Percentiles rank a stretch among this genome's conserved stretches.
phyloP scores from a whole-genome alignment of 2,797 vertebrate species.

The Coreius guichenoti region DNA sequence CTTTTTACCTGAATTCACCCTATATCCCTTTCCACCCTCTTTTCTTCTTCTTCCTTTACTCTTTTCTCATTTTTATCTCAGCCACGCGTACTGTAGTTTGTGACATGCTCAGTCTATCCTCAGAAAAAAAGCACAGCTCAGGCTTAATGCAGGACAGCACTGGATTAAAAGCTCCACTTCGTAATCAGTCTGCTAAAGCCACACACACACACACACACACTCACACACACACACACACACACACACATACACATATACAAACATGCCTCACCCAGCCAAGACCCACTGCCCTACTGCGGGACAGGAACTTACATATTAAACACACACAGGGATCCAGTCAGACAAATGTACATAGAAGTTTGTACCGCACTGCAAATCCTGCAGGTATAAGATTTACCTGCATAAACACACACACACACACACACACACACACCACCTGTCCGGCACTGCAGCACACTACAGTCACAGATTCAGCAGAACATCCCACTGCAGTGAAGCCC shows the following conservation, averaged over 20 bases:
- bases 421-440: conserved; percentile 1
- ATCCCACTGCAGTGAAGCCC: conserved; percentile 30
- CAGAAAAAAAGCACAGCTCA: conserved; percentile 25
- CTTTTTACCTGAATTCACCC: background rate
- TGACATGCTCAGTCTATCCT: background rate
- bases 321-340: conserved; percentile 40
- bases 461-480: conserved; percentile 43
- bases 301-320: conserved; percentile 32
- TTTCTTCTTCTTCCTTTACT: background rate
- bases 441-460: conserved; percentile 35
- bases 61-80: background rate
- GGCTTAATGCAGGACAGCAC: conserved; percentile 49
- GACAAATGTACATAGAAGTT: conserved; percentile 46
- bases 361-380: background rate
- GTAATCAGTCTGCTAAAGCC: conserved; percentile 56
- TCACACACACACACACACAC: conserved; percentile 15
- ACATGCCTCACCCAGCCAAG: conserved; percentile 11
- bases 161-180: conserved; percentile 56
- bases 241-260: background rate
- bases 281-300: conserved; percentile 42
- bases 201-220: conserved; percentile 22
- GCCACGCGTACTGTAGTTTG: background rate
- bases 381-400: conserved; percentile 14
- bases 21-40: background rate
- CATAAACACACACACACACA: conserved; percentile 4